These are phyloP conservation scores for Deilephila porcellus DNA, from an alignment of 2,888 invertebrate genomes.

Conservation along the genomic window DNA sequence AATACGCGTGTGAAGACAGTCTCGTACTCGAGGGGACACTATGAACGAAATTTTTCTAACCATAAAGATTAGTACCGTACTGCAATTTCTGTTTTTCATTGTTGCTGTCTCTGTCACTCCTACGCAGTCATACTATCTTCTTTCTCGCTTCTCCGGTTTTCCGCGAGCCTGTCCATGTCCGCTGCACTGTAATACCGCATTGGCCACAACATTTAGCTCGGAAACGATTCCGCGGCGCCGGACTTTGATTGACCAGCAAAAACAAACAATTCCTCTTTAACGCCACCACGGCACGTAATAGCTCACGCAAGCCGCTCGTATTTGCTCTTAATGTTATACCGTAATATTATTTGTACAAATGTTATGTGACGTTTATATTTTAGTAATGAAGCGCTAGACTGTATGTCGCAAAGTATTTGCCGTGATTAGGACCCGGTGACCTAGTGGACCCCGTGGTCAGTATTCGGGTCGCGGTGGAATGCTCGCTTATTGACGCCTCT, in stretches of 20 bases:
- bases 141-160: too few relatives aligned
- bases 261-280: constrained; percentile 48
- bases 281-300: constrained; percentile 38
- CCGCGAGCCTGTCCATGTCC: too few relatives aligned
- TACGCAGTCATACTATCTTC: too few relatives aligned
- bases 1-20: constrained; percentile 17
- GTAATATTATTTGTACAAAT: constrained; percentile 37
- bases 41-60: too few relatives aligned
- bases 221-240: constrained; percentile 39
- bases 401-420: constrained; percentile 23
- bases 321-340: constrained; percentile 40
- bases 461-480: constrained; percentile 67
- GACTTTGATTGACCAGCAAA: constrained; percentile 45
- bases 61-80: too few relatives aligned
- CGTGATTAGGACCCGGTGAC: constrained; percentile 23
- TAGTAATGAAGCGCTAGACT: constrained; percentile 23
- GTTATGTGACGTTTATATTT: constrained; percentile 20
- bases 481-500: constrained; percentile 71
- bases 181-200: neutral
- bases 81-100: too few relatives aligned
- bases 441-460: constrained; percentile 43
- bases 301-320: constrained; percentile 40
- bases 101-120: too few relatives aligned
- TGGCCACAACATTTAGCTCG: constrained; percentile 4
- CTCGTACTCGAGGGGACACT: neutral